Conservation (phyloP, 2,113 vertebrate genomes). For the Oreocharis arfaki region DNA sequence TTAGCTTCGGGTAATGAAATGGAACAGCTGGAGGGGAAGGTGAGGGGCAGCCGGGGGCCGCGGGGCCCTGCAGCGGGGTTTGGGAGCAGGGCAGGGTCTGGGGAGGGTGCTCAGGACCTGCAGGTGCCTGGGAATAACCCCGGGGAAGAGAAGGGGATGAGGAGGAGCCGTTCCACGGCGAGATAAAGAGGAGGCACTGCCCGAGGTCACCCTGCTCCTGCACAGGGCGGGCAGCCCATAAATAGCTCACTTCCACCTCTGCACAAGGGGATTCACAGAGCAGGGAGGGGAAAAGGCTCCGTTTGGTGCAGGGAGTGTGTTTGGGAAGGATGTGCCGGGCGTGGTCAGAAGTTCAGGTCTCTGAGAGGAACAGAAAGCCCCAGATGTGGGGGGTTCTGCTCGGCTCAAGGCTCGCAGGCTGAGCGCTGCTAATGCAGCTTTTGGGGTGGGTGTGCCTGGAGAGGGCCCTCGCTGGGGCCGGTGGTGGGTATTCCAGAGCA, state of each 20-base stretch:
- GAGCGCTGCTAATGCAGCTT: not conserved
- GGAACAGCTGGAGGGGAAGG: slow-evolving; percentile 33
- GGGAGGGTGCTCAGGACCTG: not conserved
- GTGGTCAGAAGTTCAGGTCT: not conserved
- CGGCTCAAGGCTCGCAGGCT: not conserved
- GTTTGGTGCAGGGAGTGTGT: not conserved
- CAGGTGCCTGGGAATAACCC: not conserved
- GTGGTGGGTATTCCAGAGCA: not conserved
- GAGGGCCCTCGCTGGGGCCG: not conserved
- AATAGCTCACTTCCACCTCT: slow-evolving; percentile 32
- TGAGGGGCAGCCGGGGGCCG: not conserved
- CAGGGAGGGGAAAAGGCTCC: not conserved
- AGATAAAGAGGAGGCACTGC: not conserved
- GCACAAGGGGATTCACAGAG: slow-evolving; percentile 40
- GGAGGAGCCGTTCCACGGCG: not conserved
- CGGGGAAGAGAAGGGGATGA: not conserved
- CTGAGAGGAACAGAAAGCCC: not conserved
- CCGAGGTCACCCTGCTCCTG: slow-evolving; percentile 6
- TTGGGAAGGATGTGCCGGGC: not conserved
- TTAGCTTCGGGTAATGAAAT: slow-evolving; percentile 39
- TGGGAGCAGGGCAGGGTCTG: not conserved
- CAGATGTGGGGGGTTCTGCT: not conserved
- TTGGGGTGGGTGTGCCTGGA: not conserved
- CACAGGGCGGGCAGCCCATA: slow-evolving; percentile 23
- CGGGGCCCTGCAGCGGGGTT: rapidly evolving